phyloP scores from a whole-genome alignment of 1,140 invertebrate genomes.

The Danaus plexippus region DNA sequence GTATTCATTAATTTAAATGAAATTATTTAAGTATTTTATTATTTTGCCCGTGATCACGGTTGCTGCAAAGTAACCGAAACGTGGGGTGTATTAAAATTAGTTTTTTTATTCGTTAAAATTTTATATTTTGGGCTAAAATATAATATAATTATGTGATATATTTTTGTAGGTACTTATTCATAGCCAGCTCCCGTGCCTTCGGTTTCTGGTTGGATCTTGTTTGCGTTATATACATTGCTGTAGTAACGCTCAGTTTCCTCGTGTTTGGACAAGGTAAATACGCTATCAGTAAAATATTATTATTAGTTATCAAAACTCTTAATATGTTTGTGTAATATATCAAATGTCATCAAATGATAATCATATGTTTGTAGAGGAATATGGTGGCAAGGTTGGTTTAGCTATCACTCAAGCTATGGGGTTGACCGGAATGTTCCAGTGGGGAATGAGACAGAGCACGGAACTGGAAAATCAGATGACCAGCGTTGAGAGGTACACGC shows the following conservation, averaged over 20 bases:
- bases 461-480: constrained; percentile 90
- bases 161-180: constrained; percentile 72
- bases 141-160: not conserved
- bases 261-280: constrained; percentile 72
- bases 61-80: too few species aligned
- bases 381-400: constrained; percentile 83
- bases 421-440: constrained; percentile 87
- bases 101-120: not conserved
- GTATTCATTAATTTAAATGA: too few species aligned
- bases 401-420: constrained; percentile 86
- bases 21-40: too few species aligned
- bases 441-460: constrained; percentile 86
- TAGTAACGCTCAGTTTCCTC: constrained; percentile 80
- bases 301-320: not conserved
- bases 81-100: too few species aligned
- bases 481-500: constrained; percentile 77
- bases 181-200: constrained; percentile 78
- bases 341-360: too few species aligned
- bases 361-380: constrained; percentile 53
- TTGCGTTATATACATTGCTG: constrained; percentile 80
- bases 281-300: constrained; percentile 2
- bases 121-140: not conserved
- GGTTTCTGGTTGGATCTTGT: constrained; percentile 86
- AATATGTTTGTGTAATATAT: not conserved
- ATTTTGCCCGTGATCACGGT: too few species aligned